Evolutionary conservation across 2,888 invertebrate species (phyloP), one percentile per base, ranked within the genome.

Genomic region (Drosophila stalkeri): DNA sequence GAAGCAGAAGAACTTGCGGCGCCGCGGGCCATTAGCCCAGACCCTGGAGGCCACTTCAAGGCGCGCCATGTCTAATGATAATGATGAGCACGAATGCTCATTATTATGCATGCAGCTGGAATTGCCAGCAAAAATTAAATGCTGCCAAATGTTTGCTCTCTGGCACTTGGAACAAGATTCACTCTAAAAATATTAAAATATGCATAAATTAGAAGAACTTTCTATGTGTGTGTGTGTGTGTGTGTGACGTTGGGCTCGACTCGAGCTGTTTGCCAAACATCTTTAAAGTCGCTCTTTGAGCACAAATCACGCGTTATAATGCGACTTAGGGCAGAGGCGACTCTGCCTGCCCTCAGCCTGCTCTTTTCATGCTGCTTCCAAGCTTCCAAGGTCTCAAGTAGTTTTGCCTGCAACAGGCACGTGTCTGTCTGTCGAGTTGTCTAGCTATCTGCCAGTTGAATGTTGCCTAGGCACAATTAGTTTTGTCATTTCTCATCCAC

Each of bases 21-120:
- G 86, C 86, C 88, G 86, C 83, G 80, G 75, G 77, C 85, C 85
- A 85, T 85, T 85, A 85, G 85, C 83, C 64, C 61, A 82, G 78
- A 73, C 86, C 77, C 88, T 81, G 68, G 88, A 80, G 85, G 81
- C 75, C 83, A 85, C 86, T 87, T 87, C 81, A 65, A 72, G 75
- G 66, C 57, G 75, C 71, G 65, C 51, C 64, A 49, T 71, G 46
- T 52, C 62, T 87, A 87, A 85, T 85, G 83, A 88, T 88, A 86
- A 85, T 85, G 80, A 88, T 85, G 80, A 88, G 88, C 73, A 57
- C 43, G 37, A 69, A 57, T 75, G 72, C 76, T 82, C 83, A 85
- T 85, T 85, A 87, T 82, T 87, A 85, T 87, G 88, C 88, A 80
- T 67, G 80, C 76, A 73, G 72, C 49, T 39, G 27, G 52, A 41